Conservation (phyloP, 2,113 vertebrate species). For the Nothoprocta pentlandii region DNA sequence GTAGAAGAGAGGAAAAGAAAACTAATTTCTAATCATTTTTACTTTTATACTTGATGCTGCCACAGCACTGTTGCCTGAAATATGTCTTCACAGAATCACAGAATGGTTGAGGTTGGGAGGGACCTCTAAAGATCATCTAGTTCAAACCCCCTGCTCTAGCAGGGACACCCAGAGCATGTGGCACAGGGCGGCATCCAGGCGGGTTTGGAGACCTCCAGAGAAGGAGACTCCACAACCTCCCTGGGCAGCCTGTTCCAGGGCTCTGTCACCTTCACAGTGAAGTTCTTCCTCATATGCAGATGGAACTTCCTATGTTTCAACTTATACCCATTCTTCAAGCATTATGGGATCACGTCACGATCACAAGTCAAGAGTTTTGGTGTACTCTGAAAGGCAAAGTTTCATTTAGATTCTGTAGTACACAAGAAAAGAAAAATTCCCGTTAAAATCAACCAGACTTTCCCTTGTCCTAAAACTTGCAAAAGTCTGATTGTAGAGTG, state of each 20-base stretch:
- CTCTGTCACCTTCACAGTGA: too few species aligned
- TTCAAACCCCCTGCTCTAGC: too few species aligned
- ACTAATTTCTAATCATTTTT: neutral
- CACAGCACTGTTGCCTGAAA: neutral
- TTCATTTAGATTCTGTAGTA: neutral
- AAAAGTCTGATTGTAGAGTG: neutral
- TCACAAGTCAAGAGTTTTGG: neutral
- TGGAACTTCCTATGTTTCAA: too few species aligned
- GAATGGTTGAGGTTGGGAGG: too few species aligned
- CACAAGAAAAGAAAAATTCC: neutral
- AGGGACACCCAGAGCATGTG: too few species aligned
- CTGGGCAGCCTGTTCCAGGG: too few species aligned
- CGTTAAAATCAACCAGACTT: neutral
- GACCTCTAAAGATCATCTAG: too few species aligned
- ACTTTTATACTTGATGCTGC: neutral
- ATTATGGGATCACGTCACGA: neutral
- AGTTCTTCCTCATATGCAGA: too few species aligned
- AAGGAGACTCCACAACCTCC: too few species aligned
- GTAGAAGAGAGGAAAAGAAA: neutral
- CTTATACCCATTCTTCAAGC: neutral
- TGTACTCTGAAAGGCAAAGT: neutral
- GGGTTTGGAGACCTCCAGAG: too few species aligned
- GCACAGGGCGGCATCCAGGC: too few species aligned
- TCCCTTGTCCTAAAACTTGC: neutral
- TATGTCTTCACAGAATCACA: too few species aligned